Base-by-base conservation (phyloP, 2,888 invertebrate species). In the Dicycla oo region DNA sequence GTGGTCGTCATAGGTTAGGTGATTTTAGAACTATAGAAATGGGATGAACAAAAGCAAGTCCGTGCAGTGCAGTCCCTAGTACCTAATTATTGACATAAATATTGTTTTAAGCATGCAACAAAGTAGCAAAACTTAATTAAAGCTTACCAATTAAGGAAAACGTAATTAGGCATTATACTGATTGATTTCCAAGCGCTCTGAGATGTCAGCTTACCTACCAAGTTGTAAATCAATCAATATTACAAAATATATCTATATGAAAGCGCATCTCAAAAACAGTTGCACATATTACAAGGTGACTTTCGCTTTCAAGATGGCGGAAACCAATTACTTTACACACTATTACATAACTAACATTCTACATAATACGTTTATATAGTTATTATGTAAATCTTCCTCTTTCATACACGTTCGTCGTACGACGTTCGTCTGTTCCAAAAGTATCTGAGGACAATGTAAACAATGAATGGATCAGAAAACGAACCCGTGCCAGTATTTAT, bases 261-360 rank as follows among this genome's bases (percentile, higher is more conserved):
- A 45, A 43, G 15, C 34, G 26, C 61, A 70, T 77, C 61, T 45
- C 30, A 20, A 56, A 30, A 72, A 72, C 43, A 15, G 38, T 23
- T 60, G 18, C 38, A 30, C 13, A 78, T n/a, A 38, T n/a, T 10
- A 30, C 5, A 43, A 56, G 1, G 26, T 62, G 20, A 76, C 73
- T 76, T 78, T 73, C 73, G 38, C 65, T 78, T 56, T 61, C 38
- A 66, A 74, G 6, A 66, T 34, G 30, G 53, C 26, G 47, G 45
- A 34, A 43, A 61, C 26, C 13, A 49, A 72, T 78, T 78, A 77
- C 13, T 69, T 69, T 58, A 49, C n/a, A 67, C 6, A 11, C 3
- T 49, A 18, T 73, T 54, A 73, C 10, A 7, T 38, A 56, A 60
- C 34, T 53, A 20, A 18, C 30, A 38, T 30, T 34, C 54, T n/a